phyloP scores from a whole-genome alignment of 1,140 invertebrate species.

The Heliconius nattereri region DNA sequence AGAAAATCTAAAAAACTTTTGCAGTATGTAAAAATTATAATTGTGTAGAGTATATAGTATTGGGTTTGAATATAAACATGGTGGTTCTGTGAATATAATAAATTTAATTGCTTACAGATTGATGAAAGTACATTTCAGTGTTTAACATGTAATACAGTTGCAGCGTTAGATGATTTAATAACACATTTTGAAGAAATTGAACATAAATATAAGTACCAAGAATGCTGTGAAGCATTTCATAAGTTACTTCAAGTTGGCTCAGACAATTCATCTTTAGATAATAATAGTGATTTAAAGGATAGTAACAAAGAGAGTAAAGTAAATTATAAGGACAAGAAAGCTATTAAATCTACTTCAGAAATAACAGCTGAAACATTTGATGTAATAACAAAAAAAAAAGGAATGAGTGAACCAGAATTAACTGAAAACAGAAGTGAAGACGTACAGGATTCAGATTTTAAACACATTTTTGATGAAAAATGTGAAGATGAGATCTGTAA shows the following conservation, averaged over 20 bases:
- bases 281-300: neutral
- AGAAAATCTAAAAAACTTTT: too few species aligned
- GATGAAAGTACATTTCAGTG: constrained; percentile 36
- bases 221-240: constrained; percentile 2
- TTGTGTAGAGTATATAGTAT: too few species aligned
- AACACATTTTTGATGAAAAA: constrained; percentile 16
- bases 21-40: too few species aligned
- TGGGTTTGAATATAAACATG: too few species aligned
- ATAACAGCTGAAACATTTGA: neutral
- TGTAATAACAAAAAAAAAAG: neutral
- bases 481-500: constrained; percentile 22
- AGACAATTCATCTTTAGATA: neutral
- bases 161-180: constrained; percentile 13
- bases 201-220: constrained; percentile 32
- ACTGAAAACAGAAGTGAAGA: too few species aligned
- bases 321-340: neutral
- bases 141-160: constrained; percentile 35
- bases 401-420: neutral
- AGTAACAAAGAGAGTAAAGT: neutral
- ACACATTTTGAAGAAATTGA: constrained; percentile 31
- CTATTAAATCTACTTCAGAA: neutral
- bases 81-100: neutral
- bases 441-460: neutral
- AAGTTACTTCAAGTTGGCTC: neutral
- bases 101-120: constrained; percentile 29